Evolutionary conservation across 2,113 vertebrate genomes (phyloP).

Genomic region (Acrocephalus arundinaceus): DNA sequence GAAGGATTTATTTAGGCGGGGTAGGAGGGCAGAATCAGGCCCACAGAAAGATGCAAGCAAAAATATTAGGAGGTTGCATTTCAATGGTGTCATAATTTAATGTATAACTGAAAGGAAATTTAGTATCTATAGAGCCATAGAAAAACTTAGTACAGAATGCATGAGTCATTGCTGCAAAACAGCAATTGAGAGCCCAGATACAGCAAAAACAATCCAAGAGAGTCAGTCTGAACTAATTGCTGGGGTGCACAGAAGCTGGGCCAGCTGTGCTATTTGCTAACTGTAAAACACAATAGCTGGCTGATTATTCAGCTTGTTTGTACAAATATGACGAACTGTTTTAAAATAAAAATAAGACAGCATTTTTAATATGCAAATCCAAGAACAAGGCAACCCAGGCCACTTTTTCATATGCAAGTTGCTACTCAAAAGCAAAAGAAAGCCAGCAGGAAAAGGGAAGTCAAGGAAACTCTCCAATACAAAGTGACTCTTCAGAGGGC

Average conservation of each 20-base stretch:
- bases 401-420: neutral
- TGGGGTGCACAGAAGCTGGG: neutral
- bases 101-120: neutral
- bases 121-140: neutral
- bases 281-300: neutral
- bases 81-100: neutral
- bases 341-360: neutral
- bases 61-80: neutral
- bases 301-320: constrained; percentile 33
- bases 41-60: neutral
- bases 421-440: neutral
- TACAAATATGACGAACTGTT: neutral
- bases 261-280: constrained; percentile 31
- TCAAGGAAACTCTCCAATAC: neutral
- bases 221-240: neutral
- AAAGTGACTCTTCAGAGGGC: neutral
- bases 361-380: neutral
- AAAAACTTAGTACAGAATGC: neutral
- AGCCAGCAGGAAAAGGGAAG: neutral
- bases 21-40: neutral
- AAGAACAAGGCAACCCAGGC: neutral
- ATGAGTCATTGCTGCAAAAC: neutral
- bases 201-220: neutral
- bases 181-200: neutral
- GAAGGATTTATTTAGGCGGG: neutral